Percentiles rank a stretch among this genome's conserved stretches.
Evolutionary conservation across 2,797 vertebrate species (phyloP).

Genomic region (Lacerta agilis): DNA sequence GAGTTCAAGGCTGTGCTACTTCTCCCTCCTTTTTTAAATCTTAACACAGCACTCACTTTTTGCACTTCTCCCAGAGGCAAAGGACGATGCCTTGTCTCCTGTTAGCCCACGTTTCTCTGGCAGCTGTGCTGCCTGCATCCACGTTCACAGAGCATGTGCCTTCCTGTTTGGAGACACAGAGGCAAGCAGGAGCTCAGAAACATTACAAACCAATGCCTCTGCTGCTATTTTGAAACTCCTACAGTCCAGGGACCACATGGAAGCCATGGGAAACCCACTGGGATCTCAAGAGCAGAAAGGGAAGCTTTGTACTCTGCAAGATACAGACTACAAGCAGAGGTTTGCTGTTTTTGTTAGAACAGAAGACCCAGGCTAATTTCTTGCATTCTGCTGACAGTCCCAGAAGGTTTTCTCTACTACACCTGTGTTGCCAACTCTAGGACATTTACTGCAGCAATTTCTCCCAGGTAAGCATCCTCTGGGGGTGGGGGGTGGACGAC

Average conservation of each 20-base stretch:
- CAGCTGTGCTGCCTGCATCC: not conserved
- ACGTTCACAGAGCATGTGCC: not conserved
- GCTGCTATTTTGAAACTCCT: constrained; percentile 11
- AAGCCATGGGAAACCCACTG: not conserved
- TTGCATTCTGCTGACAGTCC: constrained; percentile 35
- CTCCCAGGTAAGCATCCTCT: constrained; percentile 25
- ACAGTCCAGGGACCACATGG: no score
- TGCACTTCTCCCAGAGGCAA: not conserved
- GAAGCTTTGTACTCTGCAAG: not conserved
- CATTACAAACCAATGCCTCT: constrained; percentile 12
- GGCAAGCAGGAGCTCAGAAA: not conserved
- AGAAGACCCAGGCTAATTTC: constrained; percentile 30
- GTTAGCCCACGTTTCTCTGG: not conserved
- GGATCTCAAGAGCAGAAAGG: not conserved
- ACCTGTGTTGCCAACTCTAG: constrained; percentile 16
- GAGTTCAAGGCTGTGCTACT: not conserved
- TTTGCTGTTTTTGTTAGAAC: constrained; percentile 37
- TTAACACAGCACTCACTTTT: not conserved
- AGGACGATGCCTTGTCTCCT: not conserved
- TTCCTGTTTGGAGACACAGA: not conserved
- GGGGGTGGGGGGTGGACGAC: not conserved
- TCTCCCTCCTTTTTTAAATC: not conserved
- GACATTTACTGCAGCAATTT: constrained; percentile 39
- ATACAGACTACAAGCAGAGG: constrained; percentile 36
- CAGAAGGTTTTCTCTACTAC: not conserved